Base-by-base conservation (phyloP, 2,113 vertebrate genomes). In the Galeopterus variegatus region DNA sequence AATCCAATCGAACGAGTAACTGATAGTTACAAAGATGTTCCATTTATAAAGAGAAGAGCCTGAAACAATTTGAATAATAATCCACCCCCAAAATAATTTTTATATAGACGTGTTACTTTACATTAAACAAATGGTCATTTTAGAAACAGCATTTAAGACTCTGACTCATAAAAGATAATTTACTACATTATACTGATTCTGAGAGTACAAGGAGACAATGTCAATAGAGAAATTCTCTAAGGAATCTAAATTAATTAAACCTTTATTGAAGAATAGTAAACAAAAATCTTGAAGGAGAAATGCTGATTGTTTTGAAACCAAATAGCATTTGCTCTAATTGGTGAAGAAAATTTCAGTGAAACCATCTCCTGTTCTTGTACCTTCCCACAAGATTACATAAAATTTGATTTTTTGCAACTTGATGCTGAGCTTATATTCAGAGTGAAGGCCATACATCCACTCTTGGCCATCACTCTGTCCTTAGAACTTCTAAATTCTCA, bases 261-360 rank as follows among this genome's bases (percentile, higher is more conserved):
- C 9, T 8, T 92, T 56, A 64, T 0, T 81, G 23, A 36, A 50
- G 73, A 93, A 95, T 1, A 69, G 33, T 54, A 93, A 28, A 80
- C 21, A 65, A 94, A 92, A n/a, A 86, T 83, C 21, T 56, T 67
- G 8, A 93, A 88, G 77, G 3, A 85, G 75, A 97, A 97, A 95
- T 65, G 21, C 10, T n/a, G 18, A 70, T n/a, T 93, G 56, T 56
- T 88, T 96, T 67, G 31, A 96, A 96, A 91, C 14, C 76, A 90
- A 81, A 48, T 1, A 81, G 18, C 6, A 89, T 72, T 93, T 94
- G 19, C 14, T 94, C 14, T 79, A 26, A 12, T 19, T 31, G 14
- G 13, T 48, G 33, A 75, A 90, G 26, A 96, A 77, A 73, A 91
- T 23, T 92, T 76, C 56, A 45, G 54, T 45, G n/a, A 62, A 8